Evolutionary conservation across 1,140 invertebrate species (phyloP).

Genomic region (Solenopsis fugax): DNA sequence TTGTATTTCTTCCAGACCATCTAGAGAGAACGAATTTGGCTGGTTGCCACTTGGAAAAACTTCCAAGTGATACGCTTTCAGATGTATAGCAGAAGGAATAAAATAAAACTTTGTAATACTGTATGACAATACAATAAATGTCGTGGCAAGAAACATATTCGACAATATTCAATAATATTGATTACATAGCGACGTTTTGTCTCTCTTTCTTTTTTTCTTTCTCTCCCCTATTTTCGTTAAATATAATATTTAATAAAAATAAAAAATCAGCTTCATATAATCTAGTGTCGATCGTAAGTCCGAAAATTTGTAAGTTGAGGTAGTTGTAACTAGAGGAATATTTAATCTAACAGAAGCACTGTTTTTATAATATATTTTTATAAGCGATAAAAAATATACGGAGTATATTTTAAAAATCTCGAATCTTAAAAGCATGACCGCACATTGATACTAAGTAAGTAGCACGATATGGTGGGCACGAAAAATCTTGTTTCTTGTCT

Average conservation of each 20-base stretch:
- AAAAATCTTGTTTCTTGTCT: no score
- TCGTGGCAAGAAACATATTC: not conserved
- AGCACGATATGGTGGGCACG: not conserved
- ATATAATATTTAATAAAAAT: constrained; percentile 5
- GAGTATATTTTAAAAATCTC: not conserved
- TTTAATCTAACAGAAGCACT: not conserved
- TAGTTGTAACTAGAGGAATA: no score
- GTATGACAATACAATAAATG: not conserved
- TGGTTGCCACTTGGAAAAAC: constrained; percentile 20
- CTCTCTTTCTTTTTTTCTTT: not conserved
- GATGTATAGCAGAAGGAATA: not conserved
- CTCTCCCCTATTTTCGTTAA: not conserved
- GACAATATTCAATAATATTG: no score
- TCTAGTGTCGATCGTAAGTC: no score
- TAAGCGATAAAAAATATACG: not conserved
- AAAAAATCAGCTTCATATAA: not conserved
- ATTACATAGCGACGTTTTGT: no score
- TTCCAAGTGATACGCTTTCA: constrained; percentile 34
- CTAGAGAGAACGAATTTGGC: constrained; percentile 52
- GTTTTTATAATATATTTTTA: not conserved
- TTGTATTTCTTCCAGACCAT: constrained; percentile 16
- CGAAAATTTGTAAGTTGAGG: no score
- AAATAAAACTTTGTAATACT: not conserved
- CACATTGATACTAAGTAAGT: not conserved
- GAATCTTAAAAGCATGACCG: not conserved